Base-by-base conservation (phyloP, 2,113 vertebrate species). In the Corynorhinus townsendii region DNA sequence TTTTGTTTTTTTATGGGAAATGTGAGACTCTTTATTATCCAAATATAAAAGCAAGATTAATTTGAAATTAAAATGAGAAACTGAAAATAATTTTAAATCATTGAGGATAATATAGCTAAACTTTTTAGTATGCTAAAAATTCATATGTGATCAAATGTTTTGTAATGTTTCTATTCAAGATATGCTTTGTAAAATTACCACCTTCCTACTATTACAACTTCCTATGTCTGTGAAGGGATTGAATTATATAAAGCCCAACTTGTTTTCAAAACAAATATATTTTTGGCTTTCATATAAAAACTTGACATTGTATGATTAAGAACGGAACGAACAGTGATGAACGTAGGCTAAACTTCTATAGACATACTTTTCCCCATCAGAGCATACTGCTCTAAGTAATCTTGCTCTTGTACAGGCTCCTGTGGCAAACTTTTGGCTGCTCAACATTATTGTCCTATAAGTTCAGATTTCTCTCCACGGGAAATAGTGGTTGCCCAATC, bases 1-100 rank as follows among this genome's bases (percentile, higher is more conserved):
- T 66, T 71, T 59, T 64, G 5, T 64, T 64, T 24, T 45, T 33
- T 24, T 38, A 75, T 79, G n/a, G 24, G 66, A 91, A 43, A 52
- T 90, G 83, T 91, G 30, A 62, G 22, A 59, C 66, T 54, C 38
- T 88, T 84, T 82, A 62, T 89, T 76, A 77, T 73, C 79, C 17
- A 90, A 17, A 76, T 81, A 90, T 89, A 68, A 92, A 89, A 86
- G 22, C 15, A 76, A 94, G 22, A 69, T 59, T 85, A 35, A 93
- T 62, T 91, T 93, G 72, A 49, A 86, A 89, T 91, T 93, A 49
- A 93, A 82, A 95, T 77, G 69, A 76, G 7, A 87, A 26, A 76
- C 8, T 75, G 26, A 92, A 86, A 82, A n/a, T 77, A 59, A 40
- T 72, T 83, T 92, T 91, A 91, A 85, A 77, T 77, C 49, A 68